Evolutionary conservation across 2,113 vertebrate genomes (phyloP).

Genomic region (Malurus elegans): DNA sequence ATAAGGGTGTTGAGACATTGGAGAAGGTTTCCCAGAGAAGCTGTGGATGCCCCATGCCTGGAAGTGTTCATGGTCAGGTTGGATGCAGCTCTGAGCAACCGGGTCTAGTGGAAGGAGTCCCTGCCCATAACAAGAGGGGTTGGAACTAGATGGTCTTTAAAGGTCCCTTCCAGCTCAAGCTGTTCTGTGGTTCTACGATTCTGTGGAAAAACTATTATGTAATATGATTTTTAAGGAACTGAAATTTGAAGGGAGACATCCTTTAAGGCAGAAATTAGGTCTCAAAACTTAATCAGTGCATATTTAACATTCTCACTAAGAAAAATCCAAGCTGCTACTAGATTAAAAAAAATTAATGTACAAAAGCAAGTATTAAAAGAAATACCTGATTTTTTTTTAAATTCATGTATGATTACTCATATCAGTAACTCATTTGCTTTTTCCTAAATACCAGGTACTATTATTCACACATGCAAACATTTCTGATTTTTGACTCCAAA

Average conservation of each 20-base stretch:
- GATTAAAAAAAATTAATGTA: neutral
- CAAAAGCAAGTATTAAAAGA: neutral
- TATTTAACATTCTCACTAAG: conserved; percentile 29
- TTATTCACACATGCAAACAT: conserved; percentile 5
- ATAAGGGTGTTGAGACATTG: neutral
- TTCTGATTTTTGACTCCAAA: neutral
- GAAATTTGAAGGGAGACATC: neutral
- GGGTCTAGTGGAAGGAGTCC: neutral
- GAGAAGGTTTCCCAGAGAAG: neutral
- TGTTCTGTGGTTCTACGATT: neutral
- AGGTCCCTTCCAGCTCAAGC: neutral
- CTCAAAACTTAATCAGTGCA: conserved; percentile 47
- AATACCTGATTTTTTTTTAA: conserved; percentile 27
- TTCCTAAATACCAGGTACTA: conserved; percentile 15
- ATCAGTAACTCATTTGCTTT: neutral
- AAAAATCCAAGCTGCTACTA: conserved; percentile 18
- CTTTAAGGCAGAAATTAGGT: conserved; percentile 27
- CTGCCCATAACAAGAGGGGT: accelerated
- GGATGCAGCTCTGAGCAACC: neutral
- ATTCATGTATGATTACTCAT: neutral
- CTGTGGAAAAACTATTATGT: neutral
- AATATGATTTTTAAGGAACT: neutral
- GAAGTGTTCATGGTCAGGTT: neutral
- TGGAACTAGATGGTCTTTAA: neutral
- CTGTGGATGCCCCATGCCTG: neutral